Evolutionary conservation across 2,113 vertebrate species (phyloP).

Genomic region (Cisticola juncidis): DNA sequence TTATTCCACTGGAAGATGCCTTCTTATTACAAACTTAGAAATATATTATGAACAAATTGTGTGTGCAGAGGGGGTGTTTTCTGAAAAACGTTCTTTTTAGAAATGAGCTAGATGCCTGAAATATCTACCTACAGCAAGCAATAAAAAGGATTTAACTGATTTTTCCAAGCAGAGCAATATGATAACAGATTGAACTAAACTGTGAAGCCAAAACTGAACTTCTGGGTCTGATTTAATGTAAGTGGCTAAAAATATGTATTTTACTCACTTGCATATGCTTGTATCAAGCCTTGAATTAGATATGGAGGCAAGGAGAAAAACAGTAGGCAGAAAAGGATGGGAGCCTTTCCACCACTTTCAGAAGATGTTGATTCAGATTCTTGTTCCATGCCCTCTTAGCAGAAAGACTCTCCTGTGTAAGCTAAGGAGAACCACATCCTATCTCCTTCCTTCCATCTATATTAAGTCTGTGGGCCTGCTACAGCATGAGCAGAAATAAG

Average conservation of each 20-base stretch:
- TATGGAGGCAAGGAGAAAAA: neutral
- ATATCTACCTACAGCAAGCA: neutral
- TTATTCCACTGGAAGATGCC: neutral
- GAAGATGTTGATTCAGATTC: neutral
- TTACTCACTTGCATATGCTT: neutral
- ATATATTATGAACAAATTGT: neutral
- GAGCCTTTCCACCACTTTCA: neutral
- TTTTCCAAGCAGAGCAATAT: neutral
- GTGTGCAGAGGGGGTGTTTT: neutral
- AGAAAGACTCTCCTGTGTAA: neutral
- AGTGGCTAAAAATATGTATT: neutral
- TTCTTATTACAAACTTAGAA: neutral
- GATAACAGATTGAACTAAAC: neutral
- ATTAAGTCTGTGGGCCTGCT: neutral
- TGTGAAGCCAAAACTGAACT: neutral
- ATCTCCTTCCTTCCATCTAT: neutral
- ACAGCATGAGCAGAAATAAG: neutral
- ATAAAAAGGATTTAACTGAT: neutral
- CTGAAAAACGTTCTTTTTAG: neutral
- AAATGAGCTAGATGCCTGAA: neutral
- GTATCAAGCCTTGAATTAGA: neutral
- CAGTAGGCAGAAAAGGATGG: neutral
- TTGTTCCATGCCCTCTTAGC: neutral
- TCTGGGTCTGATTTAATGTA: neutral
- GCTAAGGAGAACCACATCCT: neutral